These are phyloP conservation scores for Kradibia gibbosae DNA, from an alignment of 1,140 invertebrate species.

Conservation along the genomic window DNA sequence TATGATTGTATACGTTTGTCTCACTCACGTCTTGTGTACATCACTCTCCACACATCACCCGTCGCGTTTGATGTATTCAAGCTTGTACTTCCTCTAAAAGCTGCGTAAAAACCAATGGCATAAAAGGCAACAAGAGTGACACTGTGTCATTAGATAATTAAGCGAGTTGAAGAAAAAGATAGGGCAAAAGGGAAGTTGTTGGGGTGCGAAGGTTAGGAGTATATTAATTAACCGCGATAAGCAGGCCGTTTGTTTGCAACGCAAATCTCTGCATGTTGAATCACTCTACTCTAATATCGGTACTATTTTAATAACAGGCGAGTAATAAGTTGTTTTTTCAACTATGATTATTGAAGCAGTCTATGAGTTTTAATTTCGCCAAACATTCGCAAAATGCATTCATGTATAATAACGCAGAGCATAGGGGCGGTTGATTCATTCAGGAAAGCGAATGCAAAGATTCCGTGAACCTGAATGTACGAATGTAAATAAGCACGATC, in stretches of 20 bases:
- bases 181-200: not conserved
- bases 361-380: too few relatives aligned
- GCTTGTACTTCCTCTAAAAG: conserved; percentile 46
- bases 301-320: conserved; percentile 3
- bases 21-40: conserved; percentile 19
- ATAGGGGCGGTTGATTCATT: too few relatives aligned
- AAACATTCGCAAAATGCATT: too few relatives aligned
- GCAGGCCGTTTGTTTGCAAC: conserved; percentile 42
- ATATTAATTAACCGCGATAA: conserved; percentile 57
- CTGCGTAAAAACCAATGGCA: conserved; percentile 60
- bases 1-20: conserved; percentile 50
- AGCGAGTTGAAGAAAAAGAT: not conserved
- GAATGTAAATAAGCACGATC: too few relatives aligned
- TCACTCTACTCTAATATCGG: conserved; percentile 1
- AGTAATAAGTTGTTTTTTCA: not conserved
- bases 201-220: conserved; percentile 42
- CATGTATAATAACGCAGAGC: too few relatives aligned
- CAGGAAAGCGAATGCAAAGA: too few relatives aligned
- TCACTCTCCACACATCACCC: not conserved
- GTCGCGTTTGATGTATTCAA: not conserved
- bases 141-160: conserved; percentile 53
- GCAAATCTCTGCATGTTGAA: not conserved
- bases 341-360: too few relatives aligned
- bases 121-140: conserved; percentile 59
- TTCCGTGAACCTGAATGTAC: too few relatives aligned